phyloP scores from a whole-genome alignment of 2,113 vertebrate species.

The Sceloporus undulatus region DNA sequence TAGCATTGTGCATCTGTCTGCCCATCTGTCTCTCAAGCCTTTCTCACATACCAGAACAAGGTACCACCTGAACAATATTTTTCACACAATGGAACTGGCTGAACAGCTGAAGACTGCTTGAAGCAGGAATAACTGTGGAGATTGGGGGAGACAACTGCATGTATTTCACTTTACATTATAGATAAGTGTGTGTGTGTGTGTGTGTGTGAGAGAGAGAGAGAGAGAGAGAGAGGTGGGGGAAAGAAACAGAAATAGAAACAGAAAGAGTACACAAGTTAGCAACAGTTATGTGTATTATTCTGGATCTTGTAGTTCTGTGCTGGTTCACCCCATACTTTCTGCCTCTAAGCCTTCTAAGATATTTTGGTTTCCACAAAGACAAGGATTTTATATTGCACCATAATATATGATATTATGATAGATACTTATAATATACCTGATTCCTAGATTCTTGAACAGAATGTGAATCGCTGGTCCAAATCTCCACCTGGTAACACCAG shows the following conservation, averaged over 20 bases:
- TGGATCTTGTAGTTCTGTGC: constrained; percentile 71
- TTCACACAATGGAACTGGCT: constrained; percentile 50
- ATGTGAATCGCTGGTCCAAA: no score
- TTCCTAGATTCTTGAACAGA: no score
- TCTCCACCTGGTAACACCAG: no score
- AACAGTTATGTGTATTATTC: constrained; percentile 80
- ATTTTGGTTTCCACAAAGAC: constrained; percentile 82
- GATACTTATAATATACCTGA: no score
- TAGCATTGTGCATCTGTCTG: constrained; percentile 79
- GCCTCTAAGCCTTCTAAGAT: neutral
- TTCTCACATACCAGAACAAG: constrained; percentile 54
- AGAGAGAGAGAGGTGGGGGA: no score
- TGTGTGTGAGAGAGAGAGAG: neutral
- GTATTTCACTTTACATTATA: neutral
- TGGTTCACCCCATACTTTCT: constrained; percentile 51
- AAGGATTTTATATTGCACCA: constrained; percentile 83
- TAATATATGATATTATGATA: constrained; percentile 60
- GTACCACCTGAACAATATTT: constrained; percentile 71
- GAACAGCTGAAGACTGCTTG: constrained; percentile 52
- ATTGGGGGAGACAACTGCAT: neutral
- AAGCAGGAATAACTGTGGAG: constrained; percentile 48
- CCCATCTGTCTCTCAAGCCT: constrained; percentile 79
- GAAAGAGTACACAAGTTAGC: constrained; percentile 33
- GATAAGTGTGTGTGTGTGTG: accelerated
- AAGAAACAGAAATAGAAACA: neutral